Evolutionary conservation across 1,140 invertebrate species (phyloP), one percentile per base, ranked within the genome.

Genomic region (Drosophila paulistorum): DNA sequence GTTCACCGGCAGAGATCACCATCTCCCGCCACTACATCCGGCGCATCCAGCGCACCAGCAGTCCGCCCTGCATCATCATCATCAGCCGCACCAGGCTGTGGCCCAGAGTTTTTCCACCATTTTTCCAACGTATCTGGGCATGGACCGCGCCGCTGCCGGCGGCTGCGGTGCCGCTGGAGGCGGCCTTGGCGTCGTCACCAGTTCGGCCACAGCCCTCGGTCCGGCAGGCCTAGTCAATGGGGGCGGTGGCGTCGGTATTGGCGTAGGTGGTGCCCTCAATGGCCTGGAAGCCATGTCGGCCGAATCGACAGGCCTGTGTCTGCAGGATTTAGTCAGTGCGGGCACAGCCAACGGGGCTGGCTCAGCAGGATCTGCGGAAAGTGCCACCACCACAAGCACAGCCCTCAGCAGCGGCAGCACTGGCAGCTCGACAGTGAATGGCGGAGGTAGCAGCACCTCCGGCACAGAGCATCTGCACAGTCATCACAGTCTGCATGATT

Each of bases 291-390:
- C 90, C 30, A 91, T 91, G 90, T 91, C 90, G 3, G 90, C 90
- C 26, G 90, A 91, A 48, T 91, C 90, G 23, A 91, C 85, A 33
- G 94, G 95, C 48, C 93, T 96, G 13, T 96, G 95, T 78, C 94
- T 96, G 37, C 95, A 96, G 89, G 95, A 96, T 92, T 93, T 96
- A 77, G 95, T 95, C 30, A 94, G 93, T 90, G 65, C 92, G 61
- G 66, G 92, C 48, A 89, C 90, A 33, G 90, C 90, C 10, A 90
- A 91, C 79, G 71, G 92, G 66, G 77, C 92, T 69, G 76, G 91
- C 73, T 92, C 93, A 64, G 92, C 94, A 0, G 90, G 90, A 30
- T 91, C 90, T 26, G 90, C 90, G 17, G 90, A 91, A 51, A 90
- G 86, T 48, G 86, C 83, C 14, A 91, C 72, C 41, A 91, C 86